Percentiles rank a stretch among this genome's conserved stretches.
phyloP scores from a whole-genome alignment of 2,113 vertebrate genomes.

The Istiophorus platypterus region DNA sequence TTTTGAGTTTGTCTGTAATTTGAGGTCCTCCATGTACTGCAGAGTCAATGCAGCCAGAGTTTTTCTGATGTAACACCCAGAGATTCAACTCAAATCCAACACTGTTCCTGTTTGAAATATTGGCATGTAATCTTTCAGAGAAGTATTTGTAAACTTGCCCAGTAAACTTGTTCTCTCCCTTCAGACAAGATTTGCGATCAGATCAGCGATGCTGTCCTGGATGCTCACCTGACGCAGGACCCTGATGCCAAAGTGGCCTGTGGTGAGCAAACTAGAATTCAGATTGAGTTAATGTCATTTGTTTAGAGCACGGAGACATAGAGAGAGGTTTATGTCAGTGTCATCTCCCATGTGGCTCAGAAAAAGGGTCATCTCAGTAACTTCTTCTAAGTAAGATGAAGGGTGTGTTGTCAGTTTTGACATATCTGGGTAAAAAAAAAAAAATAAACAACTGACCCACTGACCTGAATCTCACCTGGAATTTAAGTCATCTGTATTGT shows the following conservation, averaged over 20 bases:
- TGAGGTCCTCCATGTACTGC: background rate
- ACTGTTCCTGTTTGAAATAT: conserved; percentile 13
- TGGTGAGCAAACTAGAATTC: conserved; percentile 82
- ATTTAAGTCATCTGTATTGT: background rate
- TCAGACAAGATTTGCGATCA: conserved; percentile 98
- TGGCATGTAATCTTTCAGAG: background rate
- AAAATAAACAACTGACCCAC: too few species aligned
- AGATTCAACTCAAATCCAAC: conserved; percentile 7
- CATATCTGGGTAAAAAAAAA: background rate
- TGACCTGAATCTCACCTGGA: conserved; percentile 9
- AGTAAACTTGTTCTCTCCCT: conserved; percentile 44
- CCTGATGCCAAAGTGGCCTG: conserved; percentile 97
- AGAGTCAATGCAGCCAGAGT: conserved; percentile 7
- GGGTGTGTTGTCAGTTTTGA: background rate
- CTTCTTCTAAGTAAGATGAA: background rate
- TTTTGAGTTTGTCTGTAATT: background rate
- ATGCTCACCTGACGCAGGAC: conserved; percentile 94
- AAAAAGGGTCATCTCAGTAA: background rate
- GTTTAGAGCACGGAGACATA: background rate
- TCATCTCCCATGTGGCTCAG: background rate
- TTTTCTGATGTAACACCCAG: conserved; percentile 70
- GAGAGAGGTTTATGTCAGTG: background rate
- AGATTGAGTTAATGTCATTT: background rate
- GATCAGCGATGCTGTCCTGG: conserved; percentile 97
- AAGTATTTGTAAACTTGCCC: background rate